A percentile compares a stretch with the other conserved stretches of the same genome.
Conservation (phyloP, 2,888 invertebrate species). For the Drosophila mayaguana region DNA sequence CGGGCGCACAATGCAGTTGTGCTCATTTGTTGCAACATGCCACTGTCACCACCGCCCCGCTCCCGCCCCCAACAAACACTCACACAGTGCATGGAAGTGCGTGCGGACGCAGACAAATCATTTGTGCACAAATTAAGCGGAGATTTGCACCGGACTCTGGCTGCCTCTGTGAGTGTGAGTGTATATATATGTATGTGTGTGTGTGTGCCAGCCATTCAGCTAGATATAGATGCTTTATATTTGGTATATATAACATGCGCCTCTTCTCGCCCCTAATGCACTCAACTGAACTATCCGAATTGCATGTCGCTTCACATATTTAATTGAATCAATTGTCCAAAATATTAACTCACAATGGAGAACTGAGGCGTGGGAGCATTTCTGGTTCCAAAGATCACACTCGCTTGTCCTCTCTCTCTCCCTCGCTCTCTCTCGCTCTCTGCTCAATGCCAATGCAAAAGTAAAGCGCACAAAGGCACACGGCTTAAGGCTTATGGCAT, state of each 20-base stretch:
- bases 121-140: conserved; percentile 51
- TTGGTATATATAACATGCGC: conserved; percentile 15
- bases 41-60: not conserved
- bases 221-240: conserved; percentile 2
- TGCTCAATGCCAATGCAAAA: conserved; percentile 32
- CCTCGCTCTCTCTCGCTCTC: not conserved
- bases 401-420: not conserved
- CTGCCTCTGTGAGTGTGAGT: not conserved
- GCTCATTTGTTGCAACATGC: conserved; percentile 58
- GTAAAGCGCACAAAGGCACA: conserved; percentile 57
- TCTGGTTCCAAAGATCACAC: conserved; percentile 3
- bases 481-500: conserved; percentile 75
- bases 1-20: conserved; percentile 54
- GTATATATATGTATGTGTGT: too few species aligned
- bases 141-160: conserved; percentile 19
- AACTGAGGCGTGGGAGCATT: conserved; percentile 59
- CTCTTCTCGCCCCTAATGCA: conserved; percentile 27
- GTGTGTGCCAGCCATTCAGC: too few species aligned
- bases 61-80: not conserved
- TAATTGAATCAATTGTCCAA: conserved; percentile 69
- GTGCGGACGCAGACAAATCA: conserved; percentile 46
- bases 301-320: conserved; percentile 31
- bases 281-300: conserved; percentile 13
- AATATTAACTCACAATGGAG: conserved; percentile 66
- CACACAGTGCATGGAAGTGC: conserved; percentile 39